Evolutionary conservation across 1,140 invertebrate species (phyloP), one percentile per base, ranked within the genome.

Genomic region (Penaeus chinensis): DNA sequence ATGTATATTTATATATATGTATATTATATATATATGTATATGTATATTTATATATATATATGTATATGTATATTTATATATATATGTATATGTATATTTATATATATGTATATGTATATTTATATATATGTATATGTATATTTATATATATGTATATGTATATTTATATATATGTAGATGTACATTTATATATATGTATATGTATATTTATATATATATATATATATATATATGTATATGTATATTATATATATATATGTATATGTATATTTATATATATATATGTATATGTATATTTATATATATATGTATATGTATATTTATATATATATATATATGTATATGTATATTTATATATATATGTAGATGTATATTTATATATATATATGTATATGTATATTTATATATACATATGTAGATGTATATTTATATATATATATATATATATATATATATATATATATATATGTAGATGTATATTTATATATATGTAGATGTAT

Each of bases 361-460:
- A 69, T 69, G n/a, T 69, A 69, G n/a, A 69, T 69, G n/a, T 69
- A 69, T 69, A 69, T 69, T n/a, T 69, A 69, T 69, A 69, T 69
- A 69, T 69, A 69, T 69, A 69, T 69, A 69, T 69, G n/a, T 69
- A 69, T 69, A 69, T 69, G n/a, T 69, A 69, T 69, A 69, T 69
- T n/a, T n/a, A 69, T 69, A 69, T 22, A 22, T 22, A 22, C n/a
- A 32, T 69, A 10, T 71, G 10, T 24, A 20, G 27, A 24, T 71
- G 3, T 71, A 71, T 27, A 37, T 71, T 5, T 27, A 71, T 27
- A 71, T 27, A 71, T 27, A 71, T 27, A 71, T 27, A 71, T 3
- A 71, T 27, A 71, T 27, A 71, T 71, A 27, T 27, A 71, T 27
- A 71, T 27, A 71, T 71, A 71, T 27, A 71, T 24, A 71, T 27